A percentile compares a stretch with the other conserved stretches of the same genome.
Evolutionary conservation across 2,113 vertebrate genomes (phyloP).

Genomic region (Calypte anna): DNA sequence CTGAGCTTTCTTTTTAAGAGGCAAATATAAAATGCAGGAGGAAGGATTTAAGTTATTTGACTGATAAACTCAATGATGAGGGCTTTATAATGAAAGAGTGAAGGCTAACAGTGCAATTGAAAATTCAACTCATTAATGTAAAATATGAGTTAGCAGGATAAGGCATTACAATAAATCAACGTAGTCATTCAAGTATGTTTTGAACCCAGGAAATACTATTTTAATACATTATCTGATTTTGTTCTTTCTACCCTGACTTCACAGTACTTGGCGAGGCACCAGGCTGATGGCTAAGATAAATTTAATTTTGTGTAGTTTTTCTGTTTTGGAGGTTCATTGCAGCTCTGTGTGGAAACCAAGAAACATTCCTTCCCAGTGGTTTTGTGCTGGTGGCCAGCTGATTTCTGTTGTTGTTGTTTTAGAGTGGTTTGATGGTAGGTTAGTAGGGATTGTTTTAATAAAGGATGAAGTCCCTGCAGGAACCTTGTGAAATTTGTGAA

Average conservation of each 20-base stretch:
- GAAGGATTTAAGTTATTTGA: neutral
- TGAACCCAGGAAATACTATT: neutral
- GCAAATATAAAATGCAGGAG: neutral
- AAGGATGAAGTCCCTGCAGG: neutral
- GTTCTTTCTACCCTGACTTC: neutral
- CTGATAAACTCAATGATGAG: neutral
- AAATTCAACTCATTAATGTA: slow-evolving; percentile 14
- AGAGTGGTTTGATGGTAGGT: neutral
- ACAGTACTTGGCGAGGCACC: neutral
- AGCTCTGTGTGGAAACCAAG: neutral
- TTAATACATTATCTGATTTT: neutral
- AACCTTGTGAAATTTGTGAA: neutral
- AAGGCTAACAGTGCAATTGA: slow-evolving; percentile 1
- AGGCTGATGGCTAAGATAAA: neutral
- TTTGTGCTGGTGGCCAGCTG: neutral
- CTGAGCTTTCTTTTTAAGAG: neutral
- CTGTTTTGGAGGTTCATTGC: neutral
- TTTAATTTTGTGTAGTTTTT: neutral
- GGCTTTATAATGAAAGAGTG: neutral
- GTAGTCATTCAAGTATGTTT: neutral
- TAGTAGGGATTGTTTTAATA: neutral
- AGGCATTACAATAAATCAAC: neutral
- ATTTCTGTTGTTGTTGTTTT: neutral
- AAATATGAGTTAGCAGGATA: neutral
- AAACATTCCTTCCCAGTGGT: neutral